phyloP scores from a whole-genome alignment of 1,140 invertebrate species.

The Rhopalosiphum maidis region DNA sequence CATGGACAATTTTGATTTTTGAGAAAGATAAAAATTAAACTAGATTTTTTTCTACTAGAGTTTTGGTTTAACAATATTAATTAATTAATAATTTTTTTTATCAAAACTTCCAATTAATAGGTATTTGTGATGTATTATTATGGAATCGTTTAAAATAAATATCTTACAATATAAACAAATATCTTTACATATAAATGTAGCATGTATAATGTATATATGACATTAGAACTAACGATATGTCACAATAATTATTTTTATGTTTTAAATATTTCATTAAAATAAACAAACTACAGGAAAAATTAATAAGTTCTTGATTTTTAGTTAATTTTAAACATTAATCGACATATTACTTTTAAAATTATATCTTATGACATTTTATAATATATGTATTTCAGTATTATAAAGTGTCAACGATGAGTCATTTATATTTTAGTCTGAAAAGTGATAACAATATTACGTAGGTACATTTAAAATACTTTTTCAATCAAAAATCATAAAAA shows the following conservation, averaged over 20 bases:
- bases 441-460: background rate
- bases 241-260: background rate
- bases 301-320: background rate
- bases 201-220: background rate
- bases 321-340: background rate
- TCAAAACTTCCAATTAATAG: background rate
- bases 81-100: background rate
- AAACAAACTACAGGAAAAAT: background rate
- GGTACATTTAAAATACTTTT: background rate
- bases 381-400: background rate
- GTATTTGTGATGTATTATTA: background rate
- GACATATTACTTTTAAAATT: background rate
- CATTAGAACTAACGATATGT: background rate
- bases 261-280: background rate
- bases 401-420: background rate
- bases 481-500: background rate
- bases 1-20: no score
- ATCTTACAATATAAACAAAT: no score
- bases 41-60: no score
- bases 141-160: background rate
- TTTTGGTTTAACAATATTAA: background rate
- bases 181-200: no score
- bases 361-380: background rate
- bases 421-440: background rate
- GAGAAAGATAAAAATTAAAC: no score